Percentiles rank a stretch among this genome's conserved stretches.
These are phyloP conservation scores for Iphiclides podalirius DNA, from an alignment of 2,888 invertebrate genomes.

Conservation along the genomic window DNA sequence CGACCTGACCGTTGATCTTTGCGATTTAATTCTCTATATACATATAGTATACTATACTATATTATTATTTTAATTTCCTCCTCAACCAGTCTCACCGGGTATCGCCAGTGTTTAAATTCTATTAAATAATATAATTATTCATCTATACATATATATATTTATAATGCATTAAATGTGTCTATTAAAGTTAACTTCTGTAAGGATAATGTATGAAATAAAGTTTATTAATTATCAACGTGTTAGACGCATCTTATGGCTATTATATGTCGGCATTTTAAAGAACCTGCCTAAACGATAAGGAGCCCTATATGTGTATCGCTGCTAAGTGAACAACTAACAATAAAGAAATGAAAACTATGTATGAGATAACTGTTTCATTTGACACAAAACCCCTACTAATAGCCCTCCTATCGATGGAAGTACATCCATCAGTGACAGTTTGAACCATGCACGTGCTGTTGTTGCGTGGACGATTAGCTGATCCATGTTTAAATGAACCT, in stretches of 20 bases:
- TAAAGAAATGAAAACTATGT: slow-evolving; percentile 36
- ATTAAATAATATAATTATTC: slow-evolving; percentile 18
- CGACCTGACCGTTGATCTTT: not conserved
- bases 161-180: slow-evolving; percentile 34
- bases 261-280: slow-evolving; percentile 28
- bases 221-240: slow-evolving; percentile 18
- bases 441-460: too few relatives aligned
- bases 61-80: not conserved
- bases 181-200: slow-evolving; percentile 36
- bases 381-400: not conserved
- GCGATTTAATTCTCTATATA: slow-evolving; percentile 39
- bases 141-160: slow-evolving; percentile 22
- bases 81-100: slow-evolving; percentile 23
- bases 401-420: too few relatives aligned
- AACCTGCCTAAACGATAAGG: slow-evolving; percentile 30
- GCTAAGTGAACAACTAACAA: slow-evolving; percentile 56
- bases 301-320: slow-evolving; percentile 40
- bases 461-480: too few relatives aligned
- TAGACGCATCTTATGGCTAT: slow-evolving; percentile 12
- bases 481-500: too few relatives aligned
- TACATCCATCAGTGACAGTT: too few relatives aligned
- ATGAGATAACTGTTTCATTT: slow-evolving; percentile 10
- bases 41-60: too few relatives aligned
- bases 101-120: slow-evolving; percentile 26
- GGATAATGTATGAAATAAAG: slow-evolving; percentile 14